Percentiles rank a stretch among this genome's conserved stretches.
phyloP scores from a whole-genome alignment of 1,140 invertebrate species.

The Pteromalus puparum region DNA sequence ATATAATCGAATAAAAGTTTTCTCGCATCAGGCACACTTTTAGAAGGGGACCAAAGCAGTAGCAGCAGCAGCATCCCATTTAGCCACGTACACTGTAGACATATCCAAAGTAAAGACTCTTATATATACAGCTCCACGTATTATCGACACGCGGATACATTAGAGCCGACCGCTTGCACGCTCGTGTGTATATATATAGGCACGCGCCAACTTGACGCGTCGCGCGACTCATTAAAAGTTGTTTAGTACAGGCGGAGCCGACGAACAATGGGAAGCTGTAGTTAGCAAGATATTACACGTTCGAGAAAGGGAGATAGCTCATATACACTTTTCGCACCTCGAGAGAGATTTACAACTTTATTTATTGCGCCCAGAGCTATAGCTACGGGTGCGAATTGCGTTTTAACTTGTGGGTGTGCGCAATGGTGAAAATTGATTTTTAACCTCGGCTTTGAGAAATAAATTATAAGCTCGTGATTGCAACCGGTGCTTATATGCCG shows the following conservation, averaged over 20 bases:
- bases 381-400: background rate
- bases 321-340: background rate
- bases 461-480: background rate
- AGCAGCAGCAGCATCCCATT: background rate
- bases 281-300: background rate
- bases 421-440: slow-evolving; percentile 30
- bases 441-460: background rate
- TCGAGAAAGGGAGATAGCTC: background rate
- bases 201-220: background rate
- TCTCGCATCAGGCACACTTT: background rate
- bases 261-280: slow-evolving; percentile 1
- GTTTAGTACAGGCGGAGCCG: background rate
- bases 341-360: slow-evolving; percentile 15
- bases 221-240: slow-evolving; percentile 42
- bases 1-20: slow-evolving; percentile 36
- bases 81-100: background rate
- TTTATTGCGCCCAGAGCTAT: slow-evolving; percentile 17
- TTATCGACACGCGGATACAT: background rate
- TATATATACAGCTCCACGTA: background rate
- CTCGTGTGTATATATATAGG: background rate
- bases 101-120: background rate
- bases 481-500: background rate
- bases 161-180: background rate
- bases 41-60: background rate
- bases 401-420: background rate